Evolutionary conservation across 2,797 vertebrate species (phyloP).

Genomic region (Taeniopygia guttata): DNA sequence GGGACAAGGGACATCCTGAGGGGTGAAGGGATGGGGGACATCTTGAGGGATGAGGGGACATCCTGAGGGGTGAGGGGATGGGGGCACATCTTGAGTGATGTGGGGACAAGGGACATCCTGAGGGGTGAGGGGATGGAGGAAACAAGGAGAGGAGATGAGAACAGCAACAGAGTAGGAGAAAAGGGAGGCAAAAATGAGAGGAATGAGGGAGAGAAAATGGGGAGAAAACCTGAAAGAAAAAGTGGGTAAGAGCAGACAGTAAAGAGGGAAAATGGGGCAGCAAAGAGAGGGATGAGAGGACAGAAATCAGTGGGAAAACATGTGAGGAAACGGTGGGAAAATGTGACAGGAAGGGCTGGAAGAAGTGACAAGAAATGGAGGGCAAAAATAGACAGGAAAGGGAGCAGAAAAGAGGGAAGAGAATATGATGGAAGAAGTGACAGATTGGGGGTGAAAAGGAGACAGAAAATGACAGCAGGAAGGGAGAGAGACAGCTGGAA

Average conservation of each 20-base stretch:
- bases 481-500: background rate
- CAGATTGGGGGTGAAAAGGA: background rate
- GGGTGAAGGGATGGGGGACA: too few relatives aligned
- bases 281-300: background rate
- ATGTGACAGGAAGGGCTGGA: background rate
- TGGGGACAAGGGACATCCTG: too few relatives aligned
- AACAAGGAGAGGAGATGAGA: too few relatives aligned
- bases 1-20: too few relatives aligned
- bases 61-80: too few relatives aligned
- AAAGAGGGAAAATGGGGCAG: background rate
- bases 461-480: accelerated
- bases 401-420: background rate
- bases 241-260: background rate
- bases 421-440: background rate
- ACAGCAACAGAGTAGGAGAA: background rate
- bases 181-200: accelerated
- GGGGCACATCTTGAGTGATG: too few relatives aligned
- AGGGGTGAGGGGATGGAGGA: too few relatives aligned
- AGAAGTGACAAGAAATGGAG: background rate
- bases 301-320: background rate
- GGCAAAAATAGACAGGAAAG: background rate
- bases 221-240: background rate
- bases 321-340: accelerated
- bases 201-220: accelerated
- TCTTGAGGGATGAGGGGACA: too few relatives aligned